phyloP scores from a whole-genome alignment of 92 coral and sea anemone genomes.

The Anthopleura xanthogrammica region DNA sequence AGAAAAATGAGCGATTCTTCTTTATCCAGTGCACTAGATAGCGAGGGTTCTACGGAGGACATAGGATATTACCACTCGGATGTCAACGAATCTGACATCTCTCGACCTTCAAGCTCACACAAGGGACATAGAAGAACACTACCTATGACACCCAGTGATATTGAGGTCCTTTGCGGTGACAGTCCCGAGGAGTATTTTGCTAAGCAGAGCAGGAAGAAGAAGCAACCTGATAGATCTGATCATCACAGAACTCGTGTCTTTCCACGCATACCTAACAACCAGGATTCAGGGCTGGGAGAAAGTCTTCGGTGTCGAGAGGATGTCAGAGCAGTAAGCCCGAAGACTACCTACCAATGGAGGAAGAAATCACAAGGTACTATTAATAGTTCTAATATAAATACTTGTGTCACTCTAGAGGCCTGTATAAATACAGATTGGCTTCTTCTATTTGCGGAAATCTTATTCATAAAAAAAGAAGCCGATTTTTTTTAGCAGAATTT shows the following conservation, averaged over 20 bases:
- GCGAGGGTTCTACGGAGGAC: not conserved
- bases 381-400: no score
- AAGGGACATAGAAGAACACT: slow-evolving; percentile 34
- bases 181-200: not conserved
- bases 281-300: slow-evolving; percentile 35
- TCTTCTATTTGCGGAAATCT: no score
- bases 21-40: slow-evolving; percentile 16
- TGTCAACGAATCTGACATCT: slow-evolving; percentile 9
- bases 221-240: not conserved
- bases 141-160: slow-evolving; percentile 48
- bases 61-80: slow-evolving; percentile 15
- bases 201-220: not conserved
- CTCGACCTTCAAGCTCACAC: slow-evolving; percentile 12
- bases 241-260: not conserved
- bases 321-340: not conserved
- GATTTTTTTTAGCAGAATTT: no score
- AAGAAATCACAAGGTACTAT: not conserved
- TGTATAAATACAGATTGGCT: no score
- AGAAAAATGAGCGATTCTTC: slow-evolving; percentile 26
- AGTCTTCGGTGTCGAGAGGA: slow-evolving; percentile 7
- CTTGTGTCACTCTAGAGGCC: no score
- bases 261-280: not conserved
- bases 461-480: no score
- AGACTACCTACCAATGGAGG: not conserved
- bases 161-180: slow-evolving; percentile 31